Percentiles rank a stretch among this genome's conserved stretches.
These are phyloP conservation scores for Saccostrea cuccullata DNA, from an alignment of 1,140 invertebrate species.

Conservation along the genomic window DNA sequence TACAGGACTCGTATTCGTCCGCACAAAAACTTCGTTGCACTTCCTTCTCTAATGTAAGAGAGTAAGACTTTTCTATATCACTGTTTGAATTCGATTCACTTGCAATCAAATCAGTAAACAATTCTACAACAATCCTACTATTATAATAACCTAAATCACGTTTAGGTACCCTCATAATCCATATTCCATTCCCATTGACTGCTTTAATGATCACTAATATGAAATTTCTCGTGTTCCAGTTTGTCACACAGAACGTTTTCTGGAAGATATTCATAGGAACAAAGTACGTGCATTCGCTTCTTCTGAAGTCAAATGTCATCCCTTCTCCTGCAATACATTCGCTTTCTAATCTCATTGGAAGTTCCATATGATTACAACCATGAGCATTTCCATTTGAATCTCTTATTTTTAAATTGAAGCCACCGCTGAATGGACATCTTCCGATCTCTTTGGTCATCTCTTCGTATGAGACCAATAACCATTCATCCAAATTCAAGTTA, in stretches of 20 bases:
- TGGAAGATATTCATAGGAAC: slow-evolving; percentile 59
- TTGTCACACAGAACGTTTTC: slow-evolving; percentile 61
- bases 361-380: slow-evolving; percentile 67
- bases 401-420: slow-evolving; percentile 66
- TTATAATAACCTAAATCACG: neutral
- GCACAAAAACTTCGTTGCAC: slow-evolving; percentile 58
- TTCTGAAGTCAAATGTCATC: slow-evolving; percentile 64
- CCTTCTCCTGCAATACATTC: slow-evolving; percentile 70
- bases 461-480: slow-evolving; percentile 61
- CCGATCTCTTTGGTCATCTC: slow-evolving; percentile 56
- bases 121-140: slow-evolving; percentile 42
- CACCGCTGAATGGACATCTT: slow-evolving; percentile 64
- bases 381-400: slow-evolving; percentile 57
- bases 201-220: slow-evolving; percentile 61
- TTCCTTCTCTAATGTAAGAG: slow-evolving; percentile 55
- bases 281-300: slow-evolving; percentile 58
- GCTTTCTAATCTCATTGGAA: slow-evolving; percentile 69
- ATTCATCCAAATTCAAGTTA: slow-evolving; percentile 58
- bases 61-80: slow-evolving; percentile 51
- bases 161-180: slow-evolving; percentile 62
- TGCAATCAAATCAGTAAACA: slow-evolving; percentile 61
- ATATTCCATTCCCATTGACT: slow-evolving; percentile 50
- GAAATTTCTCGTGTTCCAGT: slow-evolving; percentile 58
- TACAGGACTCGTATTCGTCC: slow-evolving; percentile 67
- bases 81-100: neutral